These are phyloP conservation scores for Rhyzopertha dominica DNA, from an alignment of 1,140 invertebrate genomes.

Conservation along the genomic window DNA sequence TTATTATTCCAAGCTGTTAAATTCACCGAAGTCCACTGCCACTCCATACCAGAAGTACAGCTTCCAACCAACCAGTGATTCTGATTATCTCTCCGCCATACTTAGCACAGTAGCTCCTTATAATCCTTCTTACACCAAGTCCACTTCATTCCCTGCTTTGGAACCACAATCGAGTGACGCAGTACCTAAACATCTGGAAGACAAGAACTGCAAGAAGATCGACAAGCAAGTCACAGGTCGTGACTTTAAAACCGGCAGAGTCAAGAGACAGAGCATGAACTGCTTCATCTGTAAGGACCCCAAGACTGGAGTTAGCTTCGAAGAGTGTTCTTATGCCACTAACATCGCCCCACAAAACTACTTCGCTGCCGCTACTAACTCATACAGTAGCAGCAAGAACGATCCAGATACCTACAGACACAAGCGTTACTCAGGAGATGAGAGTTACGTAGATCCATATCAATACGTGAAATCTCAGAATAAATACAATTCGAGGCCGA, in stretches of 20 bases:
- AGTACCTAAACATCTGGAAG: conserved; percentile 25
- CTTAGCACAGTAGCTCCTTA: conserved; percentile 23
- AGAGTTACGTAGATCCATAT: conserved; percentile 36
- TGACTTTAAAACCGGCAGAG: too few relatives aligned
- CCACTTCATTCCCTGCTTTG: conserved; percentile 12
- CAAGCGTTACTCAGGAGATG: conserved; percentile 29
- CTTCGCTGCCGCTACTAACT: conserved; percentile 36
- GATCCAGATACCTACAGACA: conserved; percentile 25
- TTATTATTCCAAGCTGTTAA: conserved; percentile 7
- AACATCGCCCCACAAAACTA: conserved; percentile 40
- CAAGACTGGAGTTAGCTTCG: conserved; percentile 46
- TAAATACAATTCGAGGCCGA: conserved; percentile 23
- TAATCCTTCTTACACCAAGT: conserved; percentile 24
- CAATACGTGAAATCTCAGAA: conserved; percentile 31
- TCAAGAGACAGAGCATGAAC: conserved; percentile 39
- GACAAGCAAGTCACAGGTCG: conserved; percentile 24
- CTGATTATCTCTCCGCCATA: conserved; percentile 24
- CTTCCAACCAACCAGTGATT: conserved; percentile 29
- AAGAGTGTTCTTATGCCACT: conserved; percentile 48
- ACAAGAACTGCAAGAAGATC: conserved; percentile 33
- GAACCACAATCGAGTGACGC: conserved; percentile 21
- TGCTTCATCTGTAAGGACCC: conserved; percentile 53
- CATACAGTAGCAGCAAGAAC: conserved; percentile 29
- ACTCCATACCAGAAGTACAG: conserved; percentile 40
- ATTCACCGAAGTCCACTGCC: conserved; percentile 11